Base-by-base conservation (phyloP, 2,797 vertebrate genomes). In the Antennarius maculatus region DNA sequence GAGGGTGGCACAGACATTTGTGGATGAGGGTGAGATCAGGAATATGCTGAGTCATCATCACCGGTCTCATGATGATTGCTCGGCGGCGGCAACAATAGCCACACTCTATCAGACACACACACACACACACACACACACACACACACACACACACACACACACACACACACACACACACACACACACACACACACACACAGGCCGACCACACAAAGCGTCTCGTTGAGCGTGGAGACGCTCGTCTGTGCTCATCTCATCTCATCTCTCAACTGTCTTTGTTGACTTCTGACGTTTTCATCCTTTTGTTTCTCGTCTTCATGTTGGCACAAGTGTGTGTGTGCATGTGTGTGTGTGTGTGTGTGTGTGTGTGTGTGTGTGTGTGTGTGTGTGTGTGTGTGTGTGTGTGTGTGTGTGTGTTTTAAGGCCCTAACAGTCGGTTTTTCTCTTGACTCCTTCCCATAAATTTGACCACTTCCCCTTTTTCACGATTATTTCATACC, bases 41-140 rank as follows among this genome's bases (percentile, higher is more conserved):
- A 92, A 92, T 92, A 90, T 91, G 91, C 89, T 87, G 87, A 90
- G 84, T 93, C 92, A 93, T 89, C 85, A 82, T 91, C 88, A 85
- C 84, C 80, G 67, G 84, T 92, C 89, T 79, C 91, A 90, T 91
- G 91, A 92, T 91, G 88, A 88, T 89, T 80, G 54, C 86, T 83
- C 84, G 87, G 89, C 77, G 79, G 76, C 83, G 68, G 59, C 81
- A 91, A 94, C 91, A 94, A 92, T 87, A 90, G 85, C 60, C 18
- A 56, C 71, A 74, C 89, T 91, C 91, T 86, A 89, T 86, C 23
- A 23, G 1, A 23, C 23, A 23, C 34, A 18, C 58, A 60, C 61
- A 69, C 74, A 71, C 63, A 61, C 68, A 50, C 54, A 34, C 67
- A 61, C 55, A 71, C 69, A 66, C 69, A 56, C 74, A 46, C 60